A percentile compares a stretch with the other conserved stretches of the same genome.
Evolutionary conservation across 30 jellyfish, hydroid and myxozoan genomes (phyloP).

Genomic region (Aurelia sp.): DNA sequence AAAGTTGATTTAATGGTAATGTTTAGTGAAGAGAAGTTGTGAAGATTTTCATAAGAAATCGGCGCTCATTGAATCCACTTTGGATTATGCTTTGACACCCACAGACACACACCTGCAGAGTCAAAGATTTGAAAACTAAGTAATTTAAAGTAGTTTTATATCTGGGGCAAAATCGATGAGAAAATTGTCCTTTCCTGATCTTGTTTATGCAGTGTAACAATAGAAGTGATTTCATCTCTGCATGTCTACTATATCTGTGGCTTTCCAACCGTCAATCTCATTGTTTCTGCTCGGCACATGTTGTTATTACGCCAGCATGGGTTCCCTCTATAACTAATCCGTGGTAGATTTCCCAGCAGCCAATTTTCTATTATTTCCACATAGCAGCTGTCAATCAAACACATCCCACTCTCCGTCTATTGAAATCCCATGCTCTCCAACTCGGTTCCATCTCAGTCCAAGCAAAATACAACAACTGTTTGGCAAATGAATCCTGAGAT

Average conservation of each 20-base stretch:
- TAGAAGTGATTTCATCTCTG: conserved; percentile 42
- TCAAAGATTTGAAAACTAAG: conserved; percentile 5
- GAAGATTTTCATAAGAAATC: too few species aligned
- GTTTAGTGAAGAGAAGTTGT: too few species aligned
- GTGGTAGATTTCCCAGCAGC: conserved; percentile 1
- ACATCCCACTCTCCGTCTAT: too few species aligned
- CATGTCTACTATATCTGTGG: conserved; percentile 55
- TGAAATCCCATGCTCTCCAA: too few species aligned
- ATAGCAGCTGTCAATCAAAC: background rate
- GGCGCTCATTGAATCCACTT: conserved; percentile 15
- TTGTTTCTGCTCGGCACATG: conserved; percentile 33
- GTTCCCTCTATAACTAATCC: background rate
- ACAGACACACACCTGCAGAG: conserved; percentile 63
- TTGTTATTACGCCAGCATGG: conserved; percentile 9
- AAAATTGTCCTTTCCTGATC: conserved; percentile 34
- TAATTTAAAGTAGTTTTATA: conserved; percentile 4
- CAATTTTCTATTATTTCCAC: background rate
- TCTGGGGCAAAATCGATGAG: conserved; percentile 54
- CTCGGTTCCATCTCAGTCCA: too few species aligned
- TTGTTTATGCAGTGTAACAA: conserved; percentile 24
- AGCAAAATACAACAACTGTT: too few species aligned
- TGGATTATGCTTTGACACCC: conserved; percentile 41
- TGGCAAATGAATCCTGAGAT: too few species aligned
- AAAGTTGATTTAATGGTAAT: too few species aligned
- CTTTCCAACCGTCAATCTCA: conserved; percentile 2